Percentiles rank a stretch among this genome's conserved stretches.
phyloP scores from a whole-genome alignment of 1,140 invertebrate genomes.

The Macrocentrus cingulum region DNA sequence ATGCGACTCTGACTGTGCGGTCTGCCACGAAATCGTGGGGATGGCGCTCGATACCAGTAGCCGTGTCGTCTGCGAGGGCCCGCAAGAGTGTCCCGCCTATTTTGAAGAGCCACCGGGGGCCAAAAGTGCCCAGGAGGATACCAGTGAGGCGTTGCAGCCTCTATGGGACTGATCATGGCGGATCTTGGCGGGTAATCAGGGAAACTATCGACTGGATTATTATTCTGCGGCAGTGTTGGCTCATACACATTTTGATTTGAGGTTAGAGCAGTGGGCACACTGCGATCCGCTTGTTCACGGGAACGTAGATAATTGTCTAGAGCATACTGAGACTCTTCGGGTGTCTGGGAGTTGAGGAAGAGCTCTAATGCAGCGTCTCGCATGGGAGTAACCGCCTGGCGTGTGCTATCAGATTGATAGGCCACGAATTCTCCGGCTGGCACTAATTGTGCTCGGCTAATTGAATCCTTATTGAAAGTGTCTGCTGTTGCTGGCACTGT shows the following conservation, averaged over 20 bases:
- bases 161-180: background rate
- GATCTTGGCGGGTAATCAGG: background rate
- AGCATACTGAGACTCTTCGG: slow-evolving; percentile 45
- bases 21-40: background rate
- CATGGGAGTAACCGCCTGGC: background rate
- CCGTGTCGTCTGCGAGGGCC: slow-evolving; percentile 11
- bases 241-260: background rate
- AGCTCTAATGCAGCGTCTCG: slow-evolving; percentile 29
- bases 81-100: slow-evolving; percentile 6
- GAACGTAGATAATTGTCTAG: slow-evolving; percentile 44
- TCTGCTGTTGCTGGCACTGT: slow-evolving; percentile 1
- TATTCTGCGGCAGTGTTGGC: background rate
- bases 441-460: background rate
- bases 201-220: background rate
- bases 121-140: too few species aligned
- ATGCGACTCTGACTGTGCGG: slow-evolving; percentile 30
- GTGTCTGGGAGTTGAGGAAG: slow-evolving; percentile 48
- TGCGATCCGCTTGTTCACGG: background rate
- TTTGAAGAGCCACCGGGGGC: slow-evolving; percentile 1
- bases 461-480: slow-evolving; percentile 10
- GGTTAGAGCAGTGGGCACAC: background rate
- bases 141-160: background rate
- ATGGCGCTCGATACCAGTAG: slow-evolving; percentile 4
- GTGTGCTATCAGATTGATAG: background rate
- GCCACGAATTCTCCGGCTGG: background rate